These are phyloP conservation scores for Drosophila borealis DNA, from an alignment of 2,888 invertebrate species.

Conservation along the genomic window DNA sequence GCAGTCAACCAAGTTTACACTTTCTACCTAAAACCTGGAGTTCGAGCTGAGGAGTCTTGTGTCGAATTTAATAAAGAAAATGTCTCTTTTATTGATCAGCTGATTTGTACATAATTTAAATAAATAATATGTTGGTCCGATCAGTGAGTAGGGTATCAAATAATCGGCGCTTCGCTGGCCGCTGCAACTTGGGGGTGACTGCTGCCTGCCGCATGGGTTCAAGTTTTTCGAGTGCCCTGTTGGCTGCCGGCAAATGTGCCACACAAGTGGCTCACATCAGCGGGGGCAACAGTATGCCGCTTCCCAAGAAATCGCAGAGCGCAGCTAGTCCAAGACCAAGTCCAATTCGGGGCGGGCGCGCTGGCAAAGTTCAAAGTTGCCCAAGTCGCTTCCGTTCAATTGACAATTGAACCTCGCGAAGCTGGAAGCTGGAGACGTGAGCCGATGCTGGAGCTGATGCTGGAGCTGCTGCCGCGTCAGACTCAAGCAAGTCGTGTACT, in stretches of 20 bases:
- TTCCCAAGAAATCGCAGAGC: constrained; percentile 64
- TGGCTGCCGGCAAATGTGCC: constrained; percentile 73
- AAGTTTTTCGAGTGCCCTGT: constrained; percentile 63
- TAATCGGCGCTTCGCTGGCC: background rate
- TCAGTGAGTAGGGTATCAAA: background rate
- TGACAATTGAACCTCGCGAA: constrained; percentile 77
- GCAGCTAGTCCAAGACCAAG: constrained; percentile 19
- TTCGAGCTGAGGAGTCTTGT: too few relatives aligned
- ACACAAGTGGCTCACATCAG: constrained; percentile 84
- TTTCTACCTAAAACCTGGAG: too few relatives aligned
- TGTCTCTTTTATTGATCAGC: too few relatives aligned
- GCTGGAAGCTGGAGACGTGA: background rate
- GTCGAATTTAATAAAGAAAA: too few relatives aligned
- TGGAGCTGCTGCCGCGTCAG: constrained; percentile 9
- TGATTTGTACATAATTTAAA: too few relatives aligned
- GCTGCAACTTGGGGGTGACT: constrained; percentile 71
- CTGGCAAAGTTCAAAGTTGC: constrained; percentile 79
- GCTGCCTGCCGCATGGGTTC: constrained; percentile 16
- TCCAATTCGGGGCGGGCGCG: constrained; percentile 21
- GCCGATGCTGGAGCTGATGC: constrained; percentile 3
- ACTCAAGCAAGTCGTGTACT: constrained; percentile 67
- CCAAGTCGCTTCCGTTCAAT: constrained; percentile 80
- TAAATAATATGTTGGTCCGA: too few relatives aligned
- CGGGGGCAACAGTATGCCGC: constrained; percentile 62
- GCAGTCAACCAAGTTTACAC: too few relatives aligned